Evolutionary conservation across 64 coral and sea anemone species (phyloP).

Genomic region (Cladopsammia gracilis): DNA sequence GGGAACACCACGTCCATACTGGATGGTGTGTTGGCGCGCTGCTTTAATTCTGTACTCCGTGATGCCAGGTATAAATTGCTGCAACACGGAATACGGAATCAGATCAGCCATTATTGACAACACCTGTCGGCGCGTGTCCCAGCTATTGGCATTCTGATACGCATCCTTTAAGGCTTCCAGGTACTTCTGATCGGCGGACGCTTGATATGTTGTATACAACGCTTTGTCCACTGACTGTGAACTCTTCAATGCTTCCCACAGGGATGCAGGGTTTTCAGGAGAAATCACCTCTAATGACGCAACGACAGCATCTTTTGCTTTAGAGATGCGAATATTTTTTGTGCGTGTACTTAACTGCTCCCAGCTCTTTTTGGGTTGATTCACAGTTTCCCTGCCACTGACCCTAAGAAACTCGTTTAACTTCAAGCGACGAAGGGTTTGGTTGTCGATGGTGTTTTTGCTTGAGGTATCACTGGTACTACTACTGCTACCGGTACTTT

Average conservation of each 20-base stretch:
- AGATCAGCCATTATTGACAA: constrained; percentile 31
- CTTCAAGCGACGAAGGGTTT: background rate
- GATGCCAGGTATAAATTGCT: constrained; percentile 36
- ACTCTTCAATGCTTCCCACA: constrained; percentile 42
- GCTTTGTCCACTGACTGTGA: constrained; percentile 36
- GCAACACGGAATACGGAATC: background rate
- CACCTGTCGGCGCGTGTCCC: constrained; percentile 17
- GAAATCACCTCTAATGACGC: constrained; percentile 37
- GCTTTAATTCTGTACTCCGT: constrained; percentile 36
- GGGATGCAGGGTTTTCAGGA: constrained; percentile 21
- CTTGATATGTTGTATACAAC: background rate
- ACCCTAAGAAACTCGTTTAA: constrained; percentile 29
- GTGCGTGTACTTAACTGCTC: constrained; percentile 3
- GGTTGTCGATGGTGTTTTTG: background rate
- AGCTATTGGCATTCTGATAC: constrained; percentile 10
- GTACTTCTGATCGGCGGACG: constrained; percentile 22
- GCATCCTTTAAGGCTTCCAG: constrained; percentile 3
- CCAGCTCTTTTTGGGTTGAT: constrained; percentile 29
- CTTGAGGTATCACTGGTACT: background rate
- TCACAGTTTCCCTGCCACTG: constrained; percentile 26
- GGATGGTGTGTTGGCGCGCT: background rate
- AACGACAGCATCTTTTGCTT: constrained; percentile 60
- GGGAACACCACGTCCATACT: constrained; percentile 23
- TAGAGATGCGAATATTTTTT: constrained; percentile 17
- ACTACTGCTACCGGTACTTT: constrained; percentile 13